Evolutionary conservation across 1,140 invertebrate genomes (phyloP), one percentile per base, ranked within the genome.

Genomic region (Lasaia peninsularis): DNA sequence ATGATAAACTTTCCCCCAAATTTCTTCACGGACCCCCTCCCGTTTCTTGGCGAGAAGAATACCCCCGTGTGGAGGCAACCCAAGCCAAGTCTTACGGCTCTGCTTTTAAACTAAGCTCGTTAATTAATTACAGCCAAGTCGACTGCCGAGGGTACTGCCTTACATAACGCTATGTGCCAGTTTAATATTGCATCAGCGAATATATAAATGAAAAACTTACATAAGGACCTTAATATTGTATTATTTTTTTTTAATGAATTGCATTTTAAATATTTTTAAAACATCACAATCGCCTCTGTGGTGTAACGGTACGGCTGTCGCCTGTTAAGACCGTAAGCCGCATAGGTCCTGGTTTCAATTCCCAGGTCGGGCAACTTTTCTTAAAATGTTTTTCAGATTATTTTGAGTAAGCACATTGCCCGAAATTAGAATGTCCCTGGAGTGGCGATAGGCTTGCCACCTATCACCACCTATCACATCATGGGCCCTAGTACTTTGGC

Each of bases 101-200:
- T 85, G 86, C 86, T 88, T 88, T 87, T 88, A 88, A 87, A 86
- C 84, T 88, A 88, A 88, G 86, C 83, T 86, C 86, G 84, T 88
- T 88, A 88, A 88, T 88, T 88, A 88, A 88, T 88, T 88, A 86
- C 80, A 86, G 80, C 80, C 72, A 86, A 85, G 80, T 82, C 80
- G 81, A 73, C 78, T 77, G 65, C 66, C 69, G 80, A 84, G 84
- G 81, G 80, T 79, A 80, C 73, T 72, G 69, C 65, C 72, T 74
- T 83, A 86, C 73, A 79, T 86, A 88, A 71, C 69, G 75, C 72
- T 85, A 85, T 84, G 76, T 85, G 77, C 77, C 81, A 75, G 71
- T 78, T 82, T 69, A 77, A 80, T 78, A 80, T 78, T 82, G 78
- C 79, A 82, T 60, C 51, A 32, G 56, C 52, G 40, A 12, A 35